A percentile compares a stretch with the other conserved stretches of the same genome.
phyloP scores from a whole-genome alignment of 2,113 vertebrate species.

The Holacanthus passer region DNA sequence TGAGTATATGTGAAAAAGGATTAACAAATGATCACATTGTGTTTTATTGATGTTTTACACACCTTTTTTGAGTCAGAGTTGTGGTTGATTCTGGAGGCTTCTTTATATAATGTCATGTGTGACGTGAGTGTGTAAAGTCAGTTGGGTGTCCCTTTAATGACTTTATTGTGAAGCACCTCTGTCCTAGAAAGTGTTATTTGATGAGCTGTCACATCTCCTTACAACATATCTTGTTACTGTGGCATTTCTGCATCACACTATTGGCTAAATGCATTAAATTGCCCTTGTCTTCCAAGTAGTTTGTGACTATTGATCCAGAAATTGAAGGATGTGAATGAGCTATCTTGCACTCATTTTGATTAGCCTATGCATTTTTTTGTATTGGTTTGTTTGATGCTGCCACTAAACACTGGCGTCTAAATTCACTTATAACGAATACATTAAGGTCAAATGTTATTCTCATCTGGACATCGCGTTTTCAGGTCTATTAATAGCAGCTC shows the following conservation, averaged over 20 bases:
- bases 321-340: background rate
- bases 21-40: no score
- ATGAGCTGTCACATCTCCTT: background rate
- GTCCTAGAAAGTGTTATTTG: background rate
- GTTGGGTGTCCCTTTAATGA: no score
- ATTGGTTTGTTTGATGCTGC: background rate
- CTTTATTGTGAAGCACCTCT: background rate
- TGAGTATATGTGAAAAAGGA: no score
- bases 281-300: background rate
- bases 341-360: background rate
- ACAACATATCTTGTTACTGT: background rate
- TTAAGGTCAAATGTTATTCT: background rate
- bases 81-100: background rate
- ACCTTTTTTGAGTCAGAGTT: no score
- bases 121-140: no score
- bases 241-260: background rate
- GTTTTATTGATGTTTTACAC: no score
- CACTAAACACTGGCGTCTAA: background rate
- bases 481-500: background rate
- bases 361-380: background rate
- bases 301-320: background rate
- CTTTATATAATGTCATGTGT: no score
- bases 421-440: background rate
- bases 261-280: background rate
- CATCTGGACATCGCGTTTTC: background rate